phyloP scores from a whole-genome alignment of 2,888 invertebrate genomes.

The Spilarctia lutea region DNA sequence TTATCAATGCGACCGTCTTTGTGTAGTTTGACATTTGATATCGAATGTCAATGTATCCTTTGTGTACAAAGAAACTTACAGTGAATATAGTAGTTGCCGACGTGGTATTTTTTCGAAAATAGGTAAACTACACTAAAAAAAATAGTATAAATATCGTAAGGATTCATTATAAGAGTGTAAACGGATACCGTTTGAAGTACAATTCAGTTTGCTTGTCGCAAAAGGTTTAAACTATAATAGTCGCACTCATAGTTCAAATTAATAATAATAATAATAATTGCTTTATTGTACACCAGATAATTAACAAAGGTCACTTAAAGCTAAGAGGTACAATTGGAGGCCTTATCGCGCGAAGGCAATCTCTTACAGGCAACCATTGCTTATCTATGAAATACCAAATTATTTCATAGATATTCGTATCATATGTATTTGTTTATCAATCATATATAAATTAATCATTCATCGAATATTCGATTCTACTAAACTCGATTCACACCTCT shows the following conservation, averaged over 20 bases:
- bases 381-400: too few relatives aligned
- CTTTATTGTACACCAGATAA: too few relatives aligned
- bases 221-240: not conserved
- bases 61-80: not conserved
- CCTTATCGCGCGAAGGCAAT: too few relatives aligned
- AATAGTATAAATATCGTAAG: too few relatives aligned
- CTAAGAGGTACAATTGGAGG: too few relatives aligned
- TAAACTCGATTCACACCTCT: not conserved
- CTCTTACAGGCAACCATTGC: too few relatives aligned
- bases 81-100: not conserved
- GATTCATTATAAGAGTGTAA: too few relatives aligned
- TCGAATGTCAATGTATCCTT: not conserved
- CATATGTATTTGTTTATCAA: not conserved
- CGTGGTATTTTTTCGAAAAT: not conserved
- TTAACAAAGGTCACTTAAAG: too few relatives aligned
- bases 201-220: too few relatives aligned
- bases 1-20: not conserved
- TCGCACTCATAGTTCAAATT: not conserved
- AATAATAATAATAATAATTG: too few relatives aligned
- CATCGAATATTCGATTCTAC: not conserved
- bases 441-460: too few relatives aligned
- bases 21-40: not conserved
- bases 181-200: not conserved
- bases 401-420: not conserved
- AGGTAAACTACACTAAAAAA: too few relatives aligned